Base-by-base conservation (phyloP, 2,888 invertebrate species). In the Tanytarsus gracilentus region DNA sequence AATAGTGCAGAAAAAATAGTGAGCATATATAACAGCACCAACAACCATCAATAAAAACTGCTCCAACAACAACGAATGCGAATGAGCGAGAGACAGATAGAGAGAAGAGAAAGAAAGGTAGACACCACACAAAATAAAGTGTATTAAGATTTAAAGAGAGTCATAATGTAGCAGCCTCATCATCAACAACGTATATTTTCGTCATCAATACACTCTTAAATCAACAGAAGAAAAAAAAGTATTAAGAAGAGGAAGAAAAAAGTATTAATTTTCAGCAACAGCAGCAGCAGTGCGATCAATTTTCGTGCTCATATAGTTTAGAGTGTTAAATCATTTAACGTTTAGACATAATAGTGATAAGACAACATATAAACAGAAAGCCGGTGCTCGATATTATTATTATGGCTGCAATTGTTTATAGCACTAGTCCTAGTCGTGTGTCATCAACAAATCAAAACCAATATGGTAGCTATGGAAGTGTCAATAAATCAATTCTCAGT, bases 401-500 rank as follows among this genome's bases (percentile, higher is more conserved):
- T 44, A 58, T 58, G 58, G 58, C 58, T 11, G 48, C 58, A 27
- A 58, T 48, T 26, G 58, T 27, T 58, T 58, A 58, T 39, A 58
- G 56, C 23, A 56, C 56, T 11, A 56, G 58, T 40, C 58, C 58
- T 11, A 58, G 29, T 58, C 39, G 58, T n/a, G 58, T 58, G 25
- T 58, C 58, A 26, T 48, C 58, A 58, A 48, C 48, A 58, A 58
- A 58, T 29, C 58, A 58, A 40, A 58, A 58, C 30, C 58, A 58
- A 58, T 58, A 58, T 44, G 58, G 58, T 58, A 58, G 29, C 58
- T 58, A 58, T 58, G 48, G 58, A 7, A 58, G 48, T 48, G 40
- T 58, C 58, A 58, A 58, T 29, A 58, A 48, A 29, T 27, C 29
- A 14, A 48, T 48, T 14, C 14, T 56, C 5, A 39, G 14, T 25